These are phyloP conservation scores for Bombylius discolor DNA, from an alignment of 2,888 invertebrate species.

Conservation along the genomic window DNA sequence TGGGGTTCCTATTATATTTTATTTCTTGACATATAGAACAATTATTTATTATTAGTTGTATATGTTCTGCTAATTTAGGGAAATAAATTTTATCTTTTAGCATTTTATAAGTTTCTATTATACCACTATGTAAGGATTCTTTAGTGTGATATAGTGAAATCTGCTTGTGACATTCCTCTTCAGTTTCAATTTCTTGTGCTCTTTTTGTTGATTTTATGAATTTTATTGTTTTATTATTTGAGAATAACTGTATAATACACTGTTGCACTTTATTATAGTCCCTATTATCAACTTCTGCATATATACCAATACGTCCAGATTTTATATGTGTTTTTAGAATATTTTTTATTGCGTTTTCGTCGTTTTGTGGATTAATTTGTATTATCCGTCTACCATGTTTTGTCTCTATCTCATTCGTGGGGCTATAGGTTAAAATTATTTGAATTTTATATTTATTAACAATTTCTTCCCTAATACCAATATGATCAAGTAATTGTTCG, in stretches of 20 bases:
- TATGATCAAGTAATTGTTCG: constrained; percentile 11
- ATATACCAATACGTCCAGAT: constrained; percentile 7
- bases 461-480: constrained; percentile 12
- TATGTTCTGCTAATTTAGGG: constrained; percentile 10
- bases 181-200: constrained; percentile 7
- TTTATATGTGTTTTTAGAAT: constrained; percentile 7
- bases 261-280: constrained; percentile 11
- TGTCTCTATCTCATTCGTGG: constrained; percentile 2
- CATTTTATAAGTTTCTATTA: constrained; percentile 10
- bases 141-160: constrained; percentile 12
- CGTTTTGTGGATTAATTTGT: constrained; percentile 5
- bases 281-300: constrained; percentile 3
- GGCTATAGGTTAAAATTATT: constrained; percentile 12
- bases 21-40: background rate
- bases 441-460: constrained; percentile 14
- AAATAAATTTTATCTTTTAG: constrained; percentile 12
- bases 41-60: constrained; percentile 12
- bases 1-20: background rate
- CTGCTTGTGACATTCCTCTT: constrained; percentile 10
- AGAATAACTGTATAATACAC: constrained; percentile 9
- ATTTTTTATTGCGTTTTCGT: constrained; percentile 5
- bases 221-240: constrained; percentile 2
- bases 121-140: constrained; percentile 13
- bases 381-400: constrained; percentile 10
- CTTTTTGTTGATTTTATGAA: constrained; percentile 4